A percentile compares a stretch with the other conserved stretches of the same genome.
Conservation (phyloP, 2,113 vertebrate species). For the Osmerus eperlanus region DNA sequence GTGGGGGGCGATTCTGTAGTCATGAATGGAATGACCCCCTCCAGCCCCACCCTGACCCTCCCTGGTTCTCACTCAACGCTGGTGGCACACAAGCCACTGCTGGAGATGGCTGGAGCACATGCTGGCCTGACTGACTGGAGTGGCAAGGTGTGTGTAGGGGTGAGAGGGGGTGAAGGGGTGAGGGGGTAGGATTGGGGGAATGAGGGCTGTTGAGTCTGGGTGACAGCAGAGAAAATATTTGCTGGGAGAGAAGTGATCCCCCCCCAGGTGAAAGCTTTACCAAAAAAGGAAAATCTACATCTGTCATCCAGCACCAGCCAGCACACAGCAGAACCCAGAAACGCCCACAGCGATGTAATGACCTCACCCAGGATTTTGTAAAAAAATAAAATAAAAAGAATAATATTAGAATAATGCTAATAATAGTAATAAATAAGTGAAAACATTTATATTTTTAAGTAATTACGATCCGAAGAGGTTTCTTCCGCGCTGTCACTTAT, state of each 20-base stretch:
- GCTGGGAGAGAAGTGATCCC: constrained; percentile 36
- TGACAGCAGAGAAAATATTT: constrained; percentile 47
- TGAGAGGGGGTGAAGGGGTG: constrained; percentile 35
- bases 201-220: constrained; percentile 22
- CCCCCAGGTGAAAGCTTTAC: constrained; percentile 41
- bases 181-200: constrained; percentile 31
- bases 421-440: too few relatives aligned
- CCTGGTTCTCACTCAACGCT: too few relatives aligned
- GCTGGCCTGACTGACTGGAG: constrained; percentile 56
- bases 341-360: too few relatives aligned
- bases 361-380: too few relatives aligned
- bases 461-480: too few relatives aligned
- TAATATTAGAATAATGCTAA: too few relatives aligned
- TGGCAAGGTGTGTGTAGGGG: constrained; percentile 42
- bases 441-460: too few relatives aligned
- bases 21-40: constrained; percentile 39
- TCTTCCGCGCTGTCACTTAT: too few relatives aligned
- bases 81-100: background rate
- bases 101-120: constrained; percentile 55
- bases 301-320: constrained; percentile 21
- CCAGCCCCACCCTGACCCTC: background rate
- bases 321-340: too few relatives aligned
- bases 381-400: too few relatives aligned
- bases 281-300: constrained; percentile 53
- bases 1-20: constrained; percentile 38